These are phyloP conservation scores for Hypomesus transpacificus DNA, from an alignment of 2,113 vertebrate species.

Conservation along the genomic window DNA sequence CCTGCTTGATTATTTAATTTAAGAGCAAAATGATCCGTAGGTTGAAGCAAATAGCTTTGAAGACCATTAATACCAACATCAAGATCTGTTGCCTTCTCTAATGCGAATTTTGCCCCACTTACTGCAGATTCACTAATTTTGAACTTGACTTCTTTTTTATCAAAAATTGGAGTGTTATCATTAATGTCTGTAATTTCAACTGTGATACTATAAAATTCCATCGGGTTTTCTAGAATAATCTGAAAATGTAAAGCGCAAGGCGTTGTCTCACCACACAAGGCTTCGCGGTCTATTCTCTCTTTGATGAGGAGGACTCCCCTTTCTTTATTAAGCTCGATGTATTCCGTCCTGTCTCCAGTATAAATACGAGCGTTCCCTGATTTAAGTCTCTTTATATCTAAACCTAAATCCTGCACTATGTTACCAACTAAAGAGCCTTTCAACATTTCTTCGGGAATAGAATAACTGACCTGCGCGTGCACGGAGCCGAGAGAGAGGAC, in stretches of 20 bases:
- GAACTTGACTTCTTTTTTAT: conserved; percentile 67
- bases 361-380: conserved; percentile 41
- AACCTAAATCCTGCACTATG: conserved; percentile 48
- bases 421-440: conserved; percentile 49
- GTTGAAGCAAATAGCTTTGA: conserved; percentile 75
- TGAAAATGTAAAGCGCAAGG: conserved; percentile 76
- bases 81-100: conserved; percentile 78
- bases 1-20: conserved; percentile 72
- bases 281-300: conserved; percentile 49
- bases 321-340: conserved; percentile 43
- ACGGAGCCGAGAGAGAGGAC: conserved; percentile 25
- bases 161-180: conserved; percentile 77
- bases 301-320: conserved; percentile 41
- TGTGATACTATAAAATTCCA: conserved; percentile 73
- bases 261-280: conserved; percentile 48
- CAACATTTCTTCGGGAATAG: conserved; percentile 53
- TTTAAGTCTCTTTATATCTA: conserved; percentile 46
- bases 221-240: conserved; percentile 74
- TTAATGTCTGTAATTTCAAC: conserved; percentile 80
- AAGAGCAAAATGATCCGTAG: conserved; percentile 71
- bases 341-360: conserved; percentile 39
- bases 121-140: conserved; percentile 74
- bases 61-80: conserved; percentile 79
- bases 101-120: conserved; percentile 61
- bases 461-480: conserved; percentile 49